Percentiles rank a stretch among this genome's conserved stretches.
phyloP scores from a whole-genome alignment of 1,140 invertebrate genomes.

The Nylanderia fulva region DNA sequence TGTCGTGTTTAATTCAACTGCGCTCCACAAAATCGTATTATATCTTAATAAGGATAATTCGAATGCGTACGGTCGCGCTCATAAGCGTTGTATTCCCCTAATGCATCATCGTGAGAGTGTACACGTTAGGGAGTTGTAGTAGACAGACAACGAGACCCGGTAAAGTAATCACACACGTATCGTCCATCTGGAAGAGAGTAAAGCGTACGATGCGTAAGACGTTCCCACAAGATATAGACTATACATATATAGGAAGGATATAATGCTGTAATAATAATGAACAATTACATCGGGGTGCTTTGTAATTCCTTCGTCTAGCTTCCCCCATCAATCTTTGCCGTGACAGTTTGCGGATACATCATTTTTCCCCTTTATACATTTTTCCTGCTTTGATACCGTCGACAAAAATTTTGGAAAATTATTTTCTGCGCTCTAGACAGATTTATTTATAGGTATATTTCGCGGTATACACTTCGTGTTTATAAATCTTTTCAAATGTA shows the following conservation, averaged over 20 bases:
- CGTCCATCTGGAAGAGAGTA: constrained; percentile 41
- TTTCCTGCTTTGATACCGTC: neutral
- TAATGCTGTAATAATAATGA: constrained; percentile 40
- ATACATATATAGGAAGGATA: neutral
- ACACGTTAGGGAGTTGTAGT: constrained; percentile 31
- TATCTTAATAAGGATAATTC: constrained; percentile 52
- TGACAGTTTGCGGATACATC: constrained; percentile 3
- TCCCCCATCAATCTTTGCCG: neutral
- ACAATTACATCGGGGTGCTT: constrained; percentile 18
- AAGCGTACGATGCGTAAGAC: constrained; percentile 15
- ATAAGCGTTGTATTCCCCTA: constrained; percentile 49
- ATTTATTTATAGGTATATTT: no score
- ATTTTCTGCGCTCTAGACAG: neutral
- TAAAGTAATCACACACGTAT: constrained; percentile 29
- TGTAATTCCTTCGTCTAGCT: neutral
- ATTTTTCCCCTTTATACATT: neutral
- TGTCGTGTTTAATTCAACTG: neutral
- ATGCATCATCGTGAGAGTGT: constrained; percentile 47
- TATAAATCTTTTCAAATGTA: neutral
- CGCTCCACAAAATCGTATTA: constrained; percentile 12
- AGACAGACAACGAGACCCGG: constrained; percentile 29
- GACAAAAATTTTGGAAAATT: neutral
- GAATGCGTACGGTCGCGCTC: constrained; percentile 29
- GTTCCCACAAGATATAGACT: constrained; percentile 57
- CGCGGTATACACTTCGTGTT: no score